These are phyloP conservation scores for Myiotriccus ornatus DNA, from an alignment of 2,797 vertebrate species.

Conservation along the genomic window DNA sequence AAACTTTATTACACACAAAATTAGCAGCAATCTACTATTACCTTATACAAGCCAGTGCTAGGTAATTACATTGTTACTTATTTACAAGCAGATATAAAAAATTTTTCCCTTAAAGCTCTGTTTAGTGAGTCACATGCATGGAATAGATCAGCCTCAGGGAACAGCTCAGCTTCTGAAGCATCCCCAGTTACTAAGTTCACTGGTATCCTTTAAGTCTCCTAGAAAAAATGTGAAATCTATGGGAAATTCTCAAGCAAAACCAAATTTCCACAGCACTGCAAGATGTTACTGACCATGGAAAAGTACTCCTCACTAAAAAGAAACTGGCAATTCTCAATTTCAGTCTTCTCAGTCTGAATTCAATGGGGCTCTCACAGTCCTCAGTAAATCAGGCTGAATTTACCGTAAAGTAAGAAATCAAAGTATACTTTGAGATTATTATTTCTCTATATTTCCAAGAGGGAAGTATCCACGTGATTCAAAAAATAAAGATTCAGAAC, in stretches of 20 bases:
- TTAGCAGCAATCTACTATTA: background rate
- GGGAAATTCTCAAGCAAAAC: background rate
- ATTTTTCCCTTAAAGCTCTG: background rate
- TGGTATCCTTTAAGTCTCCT: background rate
- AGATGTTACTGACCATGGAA: background rate
- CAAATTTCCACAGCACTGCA: background rate
- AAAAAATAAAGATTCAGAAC: background rate
- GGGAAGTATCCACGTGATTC: background rate
- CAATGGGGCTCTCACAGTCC: background rate
- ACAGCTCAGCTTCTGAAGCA: background rate
- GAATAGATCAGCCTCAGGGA: background rate
- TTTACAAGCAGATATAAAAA: background rate
- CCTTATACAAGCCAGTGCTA: background rate
- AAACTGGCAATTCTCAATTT: background rate
- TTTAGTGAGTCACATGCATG: background rate
- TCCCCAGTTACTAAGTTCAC: background rate
- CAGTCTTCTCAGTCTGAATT: background rate
- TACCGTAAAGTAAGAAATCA: background rate
- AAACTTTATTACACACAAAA: background rate
- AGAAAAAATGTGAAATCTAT: background rate
- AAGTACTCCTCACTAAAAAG: background rate
- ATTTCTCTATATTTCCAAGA: background rate
- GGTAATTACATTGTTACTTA: background rate
- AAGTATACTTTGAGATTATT: background rate
- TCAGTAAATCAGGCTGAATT: background rate